These are phyloP conservation scores for Dendrocincla fuliginosa DNA, from an alignment of 2,797 vertebrate species.

Conservation along the genomic window DNA sequence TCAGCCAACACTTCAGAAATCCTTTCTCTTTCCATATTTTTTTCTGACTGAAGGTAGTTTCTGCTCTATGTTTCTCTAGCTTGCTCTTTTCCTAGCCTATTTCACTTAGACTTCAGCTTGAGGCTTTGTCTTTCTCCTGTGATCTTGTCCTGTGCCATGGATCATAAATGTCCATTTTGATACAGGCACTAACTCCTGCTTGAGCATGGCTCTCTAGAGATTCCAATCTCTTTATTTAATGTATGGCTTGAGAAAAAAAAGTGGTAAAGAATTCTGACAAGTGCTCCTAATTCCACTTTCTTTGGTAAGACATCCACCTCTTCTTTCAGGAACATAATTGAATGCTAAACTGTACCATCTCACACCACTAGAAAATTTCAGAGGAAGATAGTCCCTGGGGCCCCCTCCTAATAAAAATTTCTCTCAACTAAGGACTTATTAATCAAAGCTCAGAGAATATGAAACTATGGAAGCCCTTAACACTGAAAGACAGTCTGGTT, in stretches of 20 bases:
- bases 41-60: not conserved
- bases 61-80: not conserved
- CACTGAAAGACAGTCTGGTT: not conserved
- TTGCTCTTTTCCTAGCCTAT: not conserved
- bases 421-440: not conserved
- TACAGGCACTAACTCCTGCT: not conserved
- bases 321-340: not conserved
- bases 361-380: not conserved
- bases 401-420: not conserved
- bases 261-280: not conserved
- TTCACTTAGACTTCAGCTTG: not conserved
- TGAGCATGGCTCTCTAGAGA: not conserved
- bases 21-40: not conserved
- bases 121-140: not conserved
- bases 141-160: not conserved
- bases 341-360: not conserved
- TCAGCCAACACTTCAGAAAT: not conserved
- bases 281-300: not conserved
- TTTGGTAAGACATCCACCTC: not conserved
- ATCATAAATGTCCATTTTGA: not conserved
- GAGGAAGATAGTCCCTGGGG: not conserved
- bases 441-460: not conserved
- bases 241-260: not conserved
- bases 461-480: not conserved
- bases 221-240: not conserved